Evolutionary conservation across 1,140 invertebrate species (phyloP).

Genomic region (Bacillus rossius): DNA sequence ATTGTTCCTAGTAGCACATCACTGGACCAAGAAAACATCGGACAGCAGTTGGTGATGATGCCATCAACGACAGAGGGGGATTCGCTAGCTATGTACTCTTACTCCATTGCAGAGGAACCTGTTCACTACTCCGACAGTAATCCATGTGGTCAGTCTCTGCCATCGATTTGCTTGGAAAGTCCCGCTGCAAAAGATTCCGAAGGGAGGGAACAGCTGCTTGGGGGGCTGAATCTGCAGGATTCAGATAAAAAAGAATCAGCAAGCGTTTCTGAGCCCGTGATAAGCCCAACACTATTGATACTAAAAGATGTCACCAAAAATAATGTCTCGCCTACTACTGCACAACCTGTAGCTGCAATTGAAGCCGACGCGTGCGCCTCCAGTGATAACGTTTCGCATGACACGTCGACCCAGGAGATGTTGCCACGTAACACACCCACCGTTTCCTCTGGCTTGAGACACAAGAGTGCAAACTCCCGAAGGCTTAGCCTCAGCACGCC

Average conservation of each 20-base stretch:
- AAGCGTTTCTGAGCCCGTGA: background rate
- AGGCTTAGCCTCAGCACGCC: constrained; percentile 44
- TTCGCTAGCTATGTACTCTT: too few species aligned
- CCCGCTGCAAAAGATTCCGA: too few species aligned
- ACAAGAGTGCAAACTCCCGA: background rate
- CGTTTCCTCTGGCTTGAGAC: background rate
- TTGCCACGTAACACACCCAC: constrained; percentile 7
- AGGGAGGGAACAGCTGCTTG: background rate
- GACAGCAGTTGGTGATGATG: too few species aligned
- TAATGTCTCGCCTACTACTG: background rate
- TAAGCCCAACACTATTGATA: background rate
- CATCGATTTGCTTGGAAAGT: too few species aligned
- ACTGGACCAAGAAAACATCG: too few species aligned
- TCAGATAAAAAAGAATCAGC: background rate
- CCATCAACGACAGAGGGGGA: too few species aligned
- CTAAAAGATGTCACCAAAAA: background rate
- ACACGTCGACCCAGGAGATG: background rate
- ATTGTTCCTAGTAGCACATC: too few species aligned
- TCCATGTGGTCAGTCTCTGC: too few species aligned
- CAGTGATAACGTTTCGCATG: background rate
- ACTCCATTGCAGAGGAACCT: too few species aligned
- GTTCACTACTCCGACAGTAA: too few species aligned
- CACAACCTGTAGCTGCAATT: background rate
- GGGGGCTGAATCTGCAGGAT: background rate
- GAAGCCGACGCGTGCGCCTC: background rate